Evolutionary conservation across 2,113 vertebrate species (phyloP).

Genomic region (Microtus pennsylvanicus): DNA sequence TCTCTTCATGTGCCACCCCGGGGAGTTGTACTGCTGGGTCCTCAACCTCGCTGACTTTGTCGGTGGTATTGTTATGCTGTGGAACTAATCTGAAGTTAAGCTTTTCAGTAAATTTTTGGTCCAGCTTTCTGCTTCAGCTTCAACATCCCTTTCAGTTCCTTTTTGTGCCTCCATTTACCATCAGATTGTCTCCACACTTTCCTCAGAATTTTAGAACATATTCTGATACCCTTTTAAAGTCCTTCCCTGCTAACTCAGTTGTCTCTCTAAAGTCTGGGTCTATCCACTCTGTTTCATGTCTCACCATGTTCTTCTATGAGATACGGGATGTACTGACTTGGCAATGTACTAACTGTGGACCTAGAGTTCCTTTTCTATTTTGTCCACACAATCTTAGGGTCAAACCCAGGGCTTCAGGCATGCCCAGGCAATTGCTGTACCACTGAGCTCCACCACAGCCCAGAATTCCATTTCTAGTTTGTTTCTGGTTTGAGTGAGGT

Average conservation of each 20-base stretch:
- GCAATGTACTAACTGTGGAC: background rate
- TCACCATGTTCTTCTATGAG: background rate
- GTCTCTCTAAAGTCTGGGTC: background rate
- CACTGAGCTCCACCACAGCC: background rate
- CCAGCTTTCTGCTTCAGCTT: too few relatives aligned
- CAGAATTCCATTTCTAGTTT: background rate
- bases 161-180: background rate
- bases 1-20: too few relatives aligned
- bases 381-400: background rate
- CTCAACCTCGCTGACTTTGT: background rate
- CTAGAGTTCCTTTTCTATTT: background rate
- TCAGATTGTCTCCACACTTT: background rate
- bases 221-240: background rate
- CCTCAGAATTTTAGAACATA: background rate
- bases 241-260: background rate
- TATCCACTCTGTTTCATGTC: background rate
- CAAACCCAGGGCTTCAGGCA: background rate
- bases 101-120: background rate
- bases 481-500: background rate
- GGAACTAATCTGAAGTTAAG: background rate
- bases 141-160: background rate
- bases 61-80: background rate
- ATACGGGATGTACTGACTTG: background rate
- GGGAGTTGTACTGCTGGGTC: too few relatives aligned
- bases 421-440: background rate